Evolutionary conservation across 2,113 vertebrate species (phyloP), one percentile per base, ranked within the genome.

Genomic region (Mesitornis unicolor): DNA sequence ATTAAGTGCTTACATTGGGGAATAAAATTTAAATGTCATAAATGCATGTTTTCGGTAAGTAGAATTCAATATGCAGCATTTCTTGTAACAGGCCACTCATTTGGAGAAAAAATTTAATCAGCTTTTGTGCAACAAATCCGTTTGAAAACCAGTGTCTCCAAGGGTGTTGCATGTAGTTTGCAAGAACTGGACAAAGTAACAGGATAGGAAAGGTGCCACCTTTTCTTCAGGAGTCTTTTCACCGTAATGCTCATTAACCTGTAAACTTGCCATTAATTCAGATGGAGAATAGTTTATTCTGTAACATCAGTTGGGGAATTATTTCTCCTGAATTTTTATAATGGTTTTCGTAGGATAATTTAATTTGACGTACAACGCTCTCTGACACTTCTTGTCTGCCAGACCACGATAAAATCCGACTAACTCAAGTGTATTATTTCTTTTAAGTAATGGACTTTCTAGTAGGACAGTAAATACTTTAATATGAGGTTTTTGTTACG

Each of bases 21-120:
- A 97, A 80, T 92, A 87, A 84, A 87, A 96, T 91, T 95, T 85
- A 94, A 97, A 97, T 97, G 95, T 97, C 94, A 95, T 85, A 91
- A 91, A 97, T 97, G 88, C 89, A 77, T 97, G 91, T 95, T 97
- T 94, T 93, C 91, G 95, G 54, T 79, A 91, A 93, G 88, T 75
- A 75, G 83, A 87, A 85, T 86, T 96, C 91, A 95, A 97, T 97
- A 96, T 97, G 93, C 83, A 97, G 57, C 56, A 2, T 87, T 97
- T 96, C 97, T 95, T 94, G 89, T 94, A 95, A 95, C 48, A 84
- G 91, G 89, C 92, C 70, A 50, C 67, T 94, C 77, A 70, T 89
- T 96, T 95, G 78, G 75, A 93, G 87, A 95, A 91, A 87, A 64
- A 94, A 96, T 93, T 86, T 71, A 96, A 85, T 93, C 69, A 40